Evolutionary conservation across 2,113 vertebrate species (phyloP).

Genomic region (Tragelaphus buxtoni): DNA sequence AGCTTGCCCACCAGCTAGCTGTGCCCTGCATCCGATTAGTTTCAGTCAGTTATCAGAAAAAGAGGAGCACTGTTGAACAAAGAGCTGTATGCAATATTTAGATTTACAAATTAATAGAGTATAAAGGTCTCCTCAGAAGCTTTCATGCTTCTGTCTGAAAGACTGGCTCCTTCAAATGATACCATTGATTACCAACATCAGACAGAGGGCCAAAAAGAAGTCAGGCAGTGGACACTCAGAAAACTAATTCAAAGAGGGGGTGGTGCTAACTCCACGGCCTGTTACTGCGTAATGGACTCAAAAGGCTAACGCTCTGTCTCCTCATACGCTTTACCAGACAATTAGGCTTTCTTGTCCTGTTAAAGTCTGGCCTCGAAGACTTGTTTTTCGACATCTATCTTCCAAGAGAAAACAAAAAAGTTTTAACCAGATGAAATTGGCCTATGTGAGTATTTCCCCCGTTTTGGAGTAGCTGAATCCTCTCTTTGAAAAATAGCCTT

Average conservation of each 20-base stretch:
- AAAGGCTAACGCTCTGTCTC: neutral
- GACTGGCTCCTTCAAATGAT: constrained; percentile 35
- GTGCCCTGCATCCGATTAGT: constrained; percentile 55
- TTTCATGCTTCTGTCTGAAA: neutral
- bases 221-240: neutral
- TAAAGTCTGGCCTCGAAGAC: neutral
- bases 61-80: constrained; percentile 24
- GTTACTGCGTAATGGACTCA: neutral
- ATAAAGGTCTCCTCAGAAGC: constrained; percentile 55
- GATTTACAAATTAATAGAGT: constrained; percentile 53
- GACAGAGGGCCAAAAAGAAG: neutral
- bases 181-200: constrained; percentile 55
- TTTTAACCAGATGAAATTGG: constrained; percentile 29
- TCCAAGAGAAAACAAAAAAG: neutral
- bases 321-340: neutral
- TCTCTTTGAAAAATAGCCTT: constrained; percentile 28
- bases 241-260: neutral
- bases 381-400: constrained; percentile 25
- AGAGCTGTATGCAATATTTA: neutral
- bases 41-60: constrained; percentile 60
- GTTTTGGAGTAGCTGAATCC: neutral
- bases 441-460: neutral
- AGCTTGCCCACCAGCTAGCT: constrained; percentile 5
- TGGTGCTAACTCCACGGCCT: neutral
- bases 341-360: constrained; percentile 9